Evolutionary conservation across 2,797 vertebrate species (phyloP).

Genomic region (Ctenopoma multispine): DNA sequence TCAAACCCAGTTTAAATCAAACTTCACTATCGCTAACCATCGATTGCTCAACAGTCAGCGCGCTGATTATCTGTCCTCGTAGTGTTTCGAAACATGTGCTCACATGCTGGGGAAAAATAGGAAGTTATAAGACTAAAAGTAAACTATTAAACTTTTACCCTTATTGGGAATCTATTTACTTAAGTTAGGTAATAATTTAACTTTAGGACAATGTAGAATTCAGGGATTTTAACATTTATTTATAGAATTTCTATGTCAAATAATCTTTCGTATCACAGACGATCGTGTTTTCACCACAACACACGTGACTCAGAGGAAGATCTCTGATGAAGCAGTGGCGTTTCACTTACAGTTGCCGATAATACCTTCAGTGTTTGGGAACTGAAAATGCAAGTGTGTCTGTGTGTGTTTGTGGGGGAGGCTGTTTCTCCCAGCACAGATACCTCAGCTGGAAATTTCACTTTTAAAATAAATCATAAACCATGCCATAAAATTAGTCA

Average conservation of each 20-base stretch:
- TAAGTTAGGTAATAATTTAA: no score
- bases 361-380: constrained; percentile 7
- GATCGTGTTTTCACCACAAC: constrained; percentile 5
- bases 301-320: not conserved
- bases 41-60: constrained; percentile 50
- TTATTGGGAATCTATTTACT: no score
- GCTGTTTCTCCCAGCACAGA: constrained; percentile 29
- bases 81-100: constrained; percentile 51
- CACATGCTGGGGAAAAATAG: constrained; percentile 39
- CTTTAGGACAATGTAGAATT: no score
- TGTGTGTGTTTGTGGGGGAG: constrained; percentile 1
- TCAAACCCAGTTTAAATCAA: constrained; percentile 28
- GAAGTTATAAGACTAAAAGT: constrained; percentile 52
- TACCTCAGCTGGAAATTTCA: constrained; percentile 34
- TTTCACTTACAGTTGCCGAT: constrained; percentile 32
- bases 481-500: constrained; percentile 5
- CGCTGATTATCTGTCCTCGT: constrained; percentile 43
- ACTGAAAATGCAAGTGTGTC: constrained; percentile 37
- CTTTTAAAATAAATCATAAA: constrained; percentile 30
- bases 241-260: not conserved
- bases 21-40: constrained; percentile 16
- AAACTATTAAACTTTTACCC: no score
- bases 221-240: not conserved
- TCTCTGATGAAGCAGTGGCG: constrained; percentile 19
- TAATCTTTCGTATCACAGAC: no score